Conservation (phyloP, 2,888 invertebrate species). For the Adela reaumurella region DNA sequence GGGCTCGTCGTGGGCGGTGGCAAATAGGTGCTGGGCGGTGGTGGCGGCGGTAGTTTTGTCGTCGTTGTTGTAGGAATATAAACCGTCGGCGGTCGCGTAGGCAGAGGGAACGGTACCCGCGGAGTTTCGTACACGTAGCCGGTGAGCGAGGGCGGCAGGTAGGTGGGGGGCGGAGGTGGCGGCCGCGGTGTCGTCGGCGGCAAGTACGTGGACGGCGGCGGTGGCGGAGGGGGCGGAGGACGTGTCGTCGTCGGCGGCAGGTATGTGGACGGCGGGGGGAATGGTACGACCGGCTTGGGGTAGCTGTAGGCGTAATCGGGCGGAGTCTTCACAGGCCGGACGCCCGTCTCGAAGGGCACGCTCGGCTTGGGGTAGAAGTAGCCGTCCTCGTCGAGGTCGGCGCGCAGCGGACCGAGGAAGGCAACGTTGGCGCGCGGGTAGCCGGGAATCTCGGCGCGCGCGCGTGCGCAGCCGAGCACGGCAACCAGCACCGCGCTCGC, state of each 20-base stretch:
- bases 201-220: constrained; percentile 12
- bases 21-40: no score
- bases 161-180: constrained; percentile 13
- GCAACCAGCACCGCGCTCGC: constrained; percentile 31
- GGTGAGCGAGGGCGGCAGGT: constrained; percentile 13
- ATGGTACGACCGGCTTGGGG: not conserved
- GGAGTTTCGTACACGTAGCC: constrained; percentile 14
- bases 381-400: constrained; percentile 39
- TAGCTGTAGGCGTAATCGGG: constrained; percentile 4
- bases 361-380: constrained; percentile 47
- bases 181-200: constrained; percentile 14
- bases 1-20: constrained; percentile 7
- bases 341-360: constrained; percentile 38
- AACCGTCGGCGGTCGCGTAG: constrained; percentile 12
- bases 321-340: no score
- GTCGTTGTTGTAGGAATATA: constrained; percentile 8
- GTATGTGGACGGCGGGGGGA: constrained; percentile 9
- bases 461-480: constrained; percentile 34
- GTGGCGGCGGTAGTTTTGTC: not conserved
- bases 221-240: constrained; percentile 14
- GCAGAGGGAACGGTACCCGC: constrained; percentile 11
- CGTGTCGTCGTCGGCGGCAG: no score
- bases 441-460: constrained; percentile 29
- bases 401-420: constrained; percentile 29
- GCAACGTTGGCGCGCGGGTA: constrained; percentile 38